Conservation (phyloP, 2,113 vertebrate genomes). For the Chauna torquata region DNA sequence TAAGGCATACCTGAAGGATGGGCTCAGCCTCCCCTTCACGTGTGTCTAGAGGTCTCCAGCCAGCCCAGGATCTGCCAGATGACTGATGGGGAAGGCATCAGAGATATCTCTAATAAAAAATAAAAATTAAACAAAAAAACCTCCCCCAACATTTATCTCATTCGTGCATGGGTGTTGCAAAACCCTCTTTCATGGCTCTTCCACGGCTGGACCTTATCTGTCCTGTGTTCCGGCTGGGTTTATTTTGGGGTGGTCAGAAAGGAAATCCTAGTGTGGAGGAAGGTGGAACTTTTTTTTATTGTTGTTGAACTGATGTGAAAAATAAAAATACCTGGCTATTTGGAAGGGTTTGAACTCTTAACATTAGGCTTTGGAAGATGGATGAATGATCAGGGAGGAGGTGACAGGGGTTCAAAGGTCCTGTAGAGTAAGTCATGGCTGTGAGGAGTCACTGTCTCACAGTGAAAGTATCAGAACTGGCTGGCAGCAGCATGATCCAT, state of each 20-base stretch:
- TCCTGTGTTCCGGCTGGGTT: not conserved
- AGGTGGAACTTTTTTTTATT: not conserved
- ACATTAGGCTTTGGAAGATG: conserved; percentile 16
- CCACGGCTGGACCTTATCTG: conserved; percentile 3
- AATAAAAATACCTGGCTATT: conserved; percentile 26
- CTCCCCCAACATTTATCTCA: not conserved
- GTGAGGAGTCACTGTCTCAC: not conserved
- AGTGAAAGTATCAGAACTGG: not conserved
- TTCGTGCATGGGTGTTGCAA: not conserved
- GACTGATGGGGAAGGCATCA: not conserved
- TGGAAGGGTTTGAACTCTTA: conserved; percentile 40
- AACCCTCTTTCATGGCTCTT: not conserved
- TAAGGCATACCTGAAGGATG: not conserved
- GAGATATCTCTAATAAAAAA: conserved; percentile 17
- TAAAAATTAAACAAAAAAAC: too few relatives aligned
- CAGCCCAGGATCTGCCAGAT: not conserved
- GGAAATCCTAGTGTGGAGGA: not conserved
- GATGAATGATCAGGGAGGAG: conserved; percentile 36
- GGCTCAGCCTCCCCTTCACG: not conserved
- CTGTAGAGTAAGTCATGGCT: not conserved
- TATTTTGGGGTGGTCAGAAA: conserved; percentile 44
- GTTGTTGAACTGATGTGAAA: not conserved
- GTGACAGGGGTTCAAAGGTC: conserved; percentile 20
- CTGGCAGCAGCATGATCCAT: not conserved
- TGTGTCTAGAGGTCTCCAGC: not conserved